Conservation (phyloP, 1,140 invertebrate species). For the Brachionus rotundiformis region DNA sequence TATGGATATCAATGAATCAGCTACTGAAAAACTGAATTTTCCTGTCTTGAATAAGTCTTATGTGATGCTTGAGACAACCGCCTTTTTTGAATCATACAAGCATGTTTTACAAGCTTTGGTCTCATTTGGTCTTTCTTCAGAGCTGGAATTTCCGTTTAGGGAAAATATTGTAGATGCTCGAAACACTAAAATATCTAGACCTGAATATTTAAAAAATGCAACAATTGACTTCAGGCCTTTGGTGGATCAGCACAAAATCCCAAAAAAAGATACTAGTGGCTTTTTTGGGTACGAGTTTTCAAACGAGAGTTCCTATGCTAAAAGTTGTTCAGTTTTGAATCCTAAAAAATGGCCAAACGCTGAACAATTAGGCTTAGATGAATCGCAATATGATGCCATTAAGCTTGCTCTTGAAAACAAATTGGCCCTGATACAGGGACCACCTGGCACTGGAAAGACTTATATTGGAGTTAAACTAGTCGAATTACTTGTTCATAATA, state of each 20-base stretch:
- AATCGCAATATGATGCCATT: constrained; percentile 65
- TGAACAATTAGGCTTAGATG: constrained; percentile 59
- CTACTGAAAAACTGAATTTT: neutral
- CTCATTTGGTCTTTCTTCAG: constrained; percentile 37
- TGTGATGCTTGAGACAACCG: constrained; percentile 65
- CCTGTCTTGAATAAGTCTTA: neutral
- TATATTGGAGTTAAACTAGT: constrained; percentile 63
- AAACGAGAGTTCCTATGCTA: neutral
- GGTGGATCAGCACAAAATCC: constrained; percentile 17
- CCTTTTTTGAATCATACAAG: constrained; percentile 66
- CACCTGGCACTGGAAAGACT: constrained; percentile 62
- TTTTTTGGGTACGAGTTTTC: neutral
- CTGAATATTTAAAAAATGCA: constrained; percentile 52
- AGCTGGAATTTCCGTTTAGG: constrained; percentile 60
- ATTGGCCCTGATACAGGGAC: constrained; percentile 73
- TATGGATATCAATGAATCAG: neutral
- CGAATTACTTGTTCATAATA: constrained; percentile 59
- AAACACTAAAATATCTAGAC: constrained; percentile 12
- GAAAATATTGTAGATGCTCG: constrained; percentile 56
- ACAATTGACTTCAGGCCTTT: constrained; percentile 51
- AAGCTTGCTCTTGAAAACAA: constrained; percentile 64
- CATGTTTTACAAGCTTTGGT: constrained; percentile 62
- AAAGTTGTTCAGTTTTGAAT: constrained; percentile 2
- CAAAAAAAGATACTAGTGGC: neutral
- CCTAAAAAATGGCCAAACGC: constrained; percentile 55